Evolutionary conservation across 2,888 invertebrate genomes (phyloP), one percentile per base, ranked within the genome.

Genomic region (Aleiodes alternator): DNA sequence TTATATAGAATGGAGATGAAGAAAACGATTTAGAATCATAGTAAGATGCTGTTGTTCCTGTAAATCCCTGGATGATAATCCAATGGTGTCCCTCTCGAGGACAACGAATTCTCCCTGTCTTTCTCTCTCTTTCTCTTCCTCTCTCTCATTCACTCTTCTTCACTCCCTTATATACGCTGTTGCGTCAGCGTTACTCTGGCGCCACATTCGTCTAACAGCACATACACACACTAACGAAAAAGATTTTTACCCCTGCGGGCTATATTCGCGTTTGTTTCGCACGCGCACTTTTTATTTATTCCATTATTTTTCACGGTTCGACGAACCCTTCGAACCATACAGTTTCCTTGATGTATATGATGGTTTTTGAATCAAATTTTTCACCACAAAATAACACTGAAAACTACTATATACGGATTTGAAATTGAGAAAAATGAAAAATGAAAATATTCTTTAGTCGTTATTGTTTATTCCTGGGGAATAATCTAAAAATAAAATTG

Each of bases 111-210:
- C 70, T 51, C 69, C 73, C 73, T 53, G 70, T 61, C 43, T 75
- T 57, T 53, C 66, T 73, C 56, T 34, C 12, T 73, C 34, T 29
- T 12, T 70, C 56, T 64, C 50, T 53, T 57, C 70, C 56, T 16
- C 14, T 73, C 34, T 29, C 11, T 66, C 56, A 4, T 64, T 31
- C 16, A 50, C 68, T 34, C 31, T 55, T 61, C 55, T 34, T 34
- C 55, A 73, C 64, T 57, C 43, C 16, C 56, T 73, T 76, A n/a
- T 66, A 72, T 82, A 86, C 86, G 84, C 64, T 86, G 86, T 87
- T 87, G 86, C 86, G 86, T 86, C 86, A 86, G 85, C 83, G 83
- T 80, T 82, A 83, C 83, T 80, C 81, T 84, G 86, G 86, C 87
- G 86, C 85, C 86, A 84, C 85, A 84, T 85, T 82, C 80, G 84